Base-by-base conservation (phyloP, 1,140 invertebrate genomes). In the Lasioglossum albipes region DNA sequence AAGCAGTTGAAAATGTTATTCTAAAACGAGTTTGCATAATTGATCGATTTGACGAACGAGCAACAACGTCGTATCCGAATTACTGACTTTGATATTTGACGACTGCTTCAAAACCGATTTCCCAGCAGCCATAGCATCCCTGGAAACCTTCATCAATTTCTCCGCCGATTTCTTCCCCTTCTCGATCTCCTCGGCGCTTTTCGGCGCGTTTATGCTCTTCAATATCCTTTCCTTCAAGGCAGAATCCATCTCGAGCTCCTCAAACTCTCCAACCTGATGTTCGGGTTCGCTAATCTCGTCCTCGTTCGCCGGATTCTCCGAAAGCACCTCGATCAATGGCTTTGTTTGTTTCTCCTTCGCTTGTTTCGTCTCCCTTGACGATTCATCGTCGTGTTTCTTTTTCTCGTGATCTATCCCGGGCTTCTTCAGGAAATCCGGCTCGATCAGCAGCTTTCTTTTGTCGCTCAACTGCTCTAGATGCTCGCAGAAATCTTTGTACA, bases 401-500 rank as follows among this genome's bases (percentile, higher is more conserved):
- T 31, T 42, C 16, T n/a, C 42, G 13, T 1, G 7, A 20, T 59
- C 64, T 41, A 12, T 31, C 10, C 2, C n/a, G 9, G 3, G n/a
- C 18, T 5, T 22, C 20, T 81, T 81, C 74, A 57, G 36, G 31
- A 85, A 85, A 42, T 82, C 57, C 18, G 83, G 75, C 22, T 85
- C 81, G 59, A 85, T 82, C 52, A 85, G 31, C 9, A 82, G 52
- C 73, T 75, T 82, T 12, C 61, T 78, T 42, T 52, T 62, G 7
- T 20, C 65, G 18, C 72, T 52, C 41, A 54, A 36, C 9, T 49
- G 27, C 0, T 86, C 74, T 3, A 85, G 9, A 12, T 85, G 57
- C 31, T 85, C n/a, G 57, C 79, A 86, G n/a, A 85, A 85, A 31
- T 86, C 74, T 70, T 82, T 7, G 4, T 75, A 86, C 42, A 71